These are phyloP conservation scores for Armadillidium nasatum DNA, from an alignment of 1,140 invertebrate species.

Conservation along the genomic window DNA sequence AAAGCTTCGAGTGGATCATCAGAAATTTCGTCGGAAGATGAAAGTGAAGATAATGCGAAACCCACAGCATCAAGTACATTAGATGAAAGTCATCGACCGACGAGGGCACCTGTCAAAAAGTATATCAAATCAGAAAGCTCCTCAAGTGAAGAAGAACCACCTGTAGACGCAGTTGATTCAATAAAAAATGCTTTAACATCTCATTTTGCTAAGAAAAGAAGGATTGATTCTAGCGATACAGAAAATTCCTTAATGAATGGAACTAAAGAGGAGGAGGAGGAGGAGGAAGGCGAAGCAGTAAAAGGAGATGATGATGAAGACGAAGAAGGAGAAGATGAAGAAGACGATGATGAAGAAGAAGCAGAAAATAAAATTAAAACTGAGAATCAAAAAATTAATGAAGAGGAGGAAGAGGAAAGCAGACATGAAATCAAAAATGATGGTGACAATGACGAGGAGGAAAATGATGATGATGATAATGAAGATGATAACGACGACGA, in stretches of 20 bases:
- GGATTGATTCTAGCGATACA: too few relatives aligned
- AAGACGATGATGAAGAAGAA: constrained; percentile 16
- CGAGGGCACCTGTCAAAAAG: not conserved
- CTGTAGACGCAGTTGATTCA: too few relatives aligned
- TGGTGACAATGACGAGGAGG: constrained; percentile 45
- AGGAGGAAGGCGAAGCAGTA: constrained; percentile 31
- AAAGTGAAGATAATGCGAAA: not conserved
- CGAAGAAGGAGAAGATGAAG: constrained; percentile 18
- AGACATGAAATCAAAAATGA: constrained; percentile 16
- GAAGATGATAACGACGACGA: constrained; percentile 46
- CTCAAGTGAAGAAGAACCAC: not conserved
- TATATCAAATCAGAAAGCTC: not conserved
- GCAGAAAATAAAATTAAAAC: constrained; percentile 36
- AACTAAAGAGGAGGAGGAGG: constrained; percentile 11
- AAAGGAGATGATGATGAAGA: constrained; percentile 3
- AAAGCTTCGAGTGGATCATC: not conserved
- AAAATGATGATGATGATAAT: constrained; percentile 48
- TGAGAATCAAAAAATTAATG: constrained; percentile 19
- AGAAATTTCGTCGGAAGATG: not conserved
- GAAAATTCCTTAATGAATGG: constrained; percentile 5
- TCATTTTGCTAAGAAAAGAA: too few relatives aligned
- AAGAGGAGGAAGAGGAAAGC: constrained; percentile 18
- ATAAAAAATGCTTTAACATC: too few relatives aligned
- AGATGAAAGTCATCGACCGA: not conserved
- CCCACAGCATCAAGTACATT: not conserved